These are phyloP conservation scores for Sinella curviseta DNA, from an alignment of 1,140 invertebrate species.

Conservation along the genomic window DNA sequence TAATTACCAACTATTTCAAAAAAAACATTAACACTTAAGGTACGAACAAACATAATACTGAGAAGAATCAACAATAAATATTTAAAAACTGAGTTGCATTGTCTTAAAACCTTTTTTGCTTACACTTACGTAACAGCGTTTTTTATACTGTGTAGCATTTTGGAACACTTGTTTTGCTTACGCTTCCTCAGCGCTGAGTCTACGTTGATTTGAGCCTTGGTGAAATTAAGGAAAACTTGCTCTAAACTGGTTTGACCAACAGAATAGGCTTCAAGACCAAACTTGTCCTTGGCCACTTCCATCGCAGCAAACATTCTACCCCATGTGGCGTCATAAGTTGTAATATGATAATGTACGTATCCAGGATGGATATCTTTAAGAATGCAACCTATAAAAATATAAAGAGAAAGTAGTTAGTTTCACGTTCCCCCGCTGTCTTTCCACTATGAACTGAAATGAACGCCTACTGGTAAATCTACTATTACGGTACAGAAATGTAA, in stretches of 20 bases:
- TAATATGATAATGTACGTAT: slow-evolving; percentile 70
- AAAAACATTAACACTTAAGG: not conserved
- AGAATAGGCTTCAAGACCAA: slow-evolving; percentile 77
- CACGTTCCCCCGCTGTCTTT: too few species aligned
- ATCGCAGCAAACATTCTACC: slow-evolving; percentile 73
- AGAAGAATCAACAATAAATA: not conserved
- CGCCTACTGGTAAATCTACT: not conserved
- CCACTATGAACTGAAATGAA: not conserved
- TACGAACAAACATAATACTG: not conserved
- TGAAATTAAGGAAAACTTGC: slow-evolving; percentile 61
- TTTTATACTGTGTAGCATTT: not conserved
- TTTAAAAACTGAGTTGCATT: not conserved
- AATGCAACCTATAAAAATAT: slow-evolving; percentile 43
- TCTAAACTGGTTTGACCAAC: slow-evolving; percentile 81
- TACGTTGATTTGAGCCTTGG: slow-evolving; percentile 26
- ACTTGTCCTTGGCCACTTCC: slow-evolving; percentile 61
- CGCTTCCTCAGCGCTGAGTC: not conserved
- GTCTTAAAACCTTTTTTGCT: not conserved
- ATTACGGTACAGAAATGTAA: not conserved
- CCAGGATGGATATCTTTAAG: slow-evolving; percentile 53
- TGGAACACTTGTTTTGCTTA: not conserved
- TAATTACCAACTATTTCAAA: too few species aligned
- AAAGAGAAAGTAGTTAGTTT: slow-evolving; percentile 8
- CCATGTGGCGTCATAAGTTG: slow-evolving; percentile 63
- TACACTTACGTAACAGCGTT: not conserved